Evolutionary conservation across 2,113 vertebrate genomes (phyloP), one percentile per base, ranked within the genome.

Genomic region (Meriones unguiculatus): DNA sequence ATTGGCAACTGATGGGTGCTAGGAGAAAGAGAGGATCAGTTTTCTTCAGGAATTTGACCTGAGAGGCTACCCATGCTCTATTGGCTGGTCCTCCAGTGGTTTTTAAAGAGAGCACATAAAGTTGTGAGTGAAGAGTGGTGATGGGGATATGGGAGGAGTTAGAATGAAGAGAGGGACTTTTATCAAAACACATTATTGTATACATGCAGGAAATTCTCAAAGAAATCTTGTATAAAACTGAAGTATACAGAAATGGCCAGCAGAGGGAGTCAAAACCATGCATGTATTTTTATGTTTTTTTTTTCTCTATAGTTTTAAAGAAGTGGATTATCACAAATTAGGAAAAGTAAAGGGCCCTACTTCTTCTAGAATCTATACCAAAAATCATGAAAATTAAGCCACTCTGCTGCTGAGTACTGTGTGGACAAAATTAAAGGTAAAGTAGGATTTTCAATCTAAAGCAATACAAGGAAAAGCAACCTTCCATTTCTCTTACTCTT

Each of bases 181-280:
- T n/a, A 46, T 85, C 82, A 67, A 46, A 86, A 86, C 41, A 57
- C 28, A 50, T 22, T 46, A 30, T 65, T 67, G 65, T 67, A 67
- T 6, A 17, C 38, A 12, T 35, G 62, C 7, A 20, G 65, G 14
- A 67, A 86, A 86, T 13, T 67, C 84, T 50, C 17, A 11, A 86
- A 73, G 35, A 52, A 46, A 10, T 52, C 77, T 46, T 38, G 9
- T 20, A 3, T 82, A 80, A 96, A 90, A 25, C 11, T 38, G 22
- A 96, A 95, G 38, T 96, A 86, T 87, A 52, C 57, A 91, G 0
- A 3, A 75, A 86, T 90, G 50, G 20, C 86, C 97, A 88, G 95
- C 62, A 91, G 97, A 93, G 97, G 97, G 96, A 92, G 88, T 25
- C 92, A 92, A 97, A 96, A 50, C 70, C 90, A 92, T 0, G 9